A percentile compares a stretch with the other conserved stretches of the same genome.
Conservation (phyloP, 2,113 vertebrate genomes). For the Aptenodytes patagonicus region DNA sequence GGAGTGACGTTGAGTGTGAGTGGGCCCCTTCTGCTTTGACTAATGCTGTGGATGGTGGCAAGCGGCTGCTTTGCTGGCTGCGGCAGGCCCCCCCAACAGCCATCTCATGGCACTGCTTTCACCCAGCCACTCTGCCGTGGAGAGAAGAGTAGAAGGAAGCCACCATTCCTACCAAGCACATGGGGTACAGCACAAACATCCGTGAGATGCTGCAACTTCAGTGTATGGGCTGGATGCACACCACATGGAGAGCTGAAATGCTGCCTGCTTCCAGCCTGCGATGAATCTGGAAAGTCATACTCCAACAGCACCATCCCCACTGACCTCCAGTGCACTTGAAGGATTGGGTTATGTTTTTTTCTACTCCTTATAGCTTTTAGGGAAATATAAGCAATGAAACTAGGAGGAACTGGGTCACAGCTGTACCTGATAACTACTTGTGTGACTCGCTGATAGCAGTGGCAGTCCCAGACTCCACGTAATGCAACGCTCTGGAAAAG, state of each 20-base stretch:
- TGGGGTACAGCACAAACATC: neutral
- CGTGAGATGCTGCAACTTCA: accelerated
- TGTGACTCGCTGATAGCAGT: accelerated
- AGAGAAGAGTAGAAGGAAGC: neutral
- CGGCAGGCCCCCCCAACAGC: neutral
- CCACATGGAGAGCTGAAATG: accelerated
- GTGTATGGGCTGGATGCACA: accelerated
- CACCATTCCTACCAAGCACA: neutral
- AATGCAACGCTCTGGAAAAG: neutral
- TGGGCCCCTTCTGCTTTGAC: neutral
- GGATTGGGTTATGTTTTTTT: neutral
- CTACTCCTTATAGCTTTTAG: neutral
- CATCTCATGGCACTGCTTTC: neutral
- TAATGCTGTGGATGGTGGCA: neutral
- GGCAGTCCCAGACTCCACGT: neutral
- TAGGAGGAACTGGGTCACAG: neutral
- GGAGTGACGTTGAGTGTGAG: accelerated
- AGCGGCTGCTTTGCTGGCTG: neutral
- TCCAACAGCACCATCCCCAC: accelerated
- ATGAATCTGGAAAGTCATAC: neutral
- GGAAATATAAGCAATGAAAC: accelerated
- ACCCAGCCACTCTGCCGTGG: neutral
- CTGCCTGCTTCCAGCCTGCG: neutral
- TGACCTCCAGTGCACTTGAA: accelerated
- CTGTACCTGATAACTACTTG: neutral